Percentiles rank a stretch among this genome's conserved stretches.
phyloP scores from a whole-genome alignment of 2,888 invertebrate genomes.

The Pseudolycoriella hygida region DNA sequence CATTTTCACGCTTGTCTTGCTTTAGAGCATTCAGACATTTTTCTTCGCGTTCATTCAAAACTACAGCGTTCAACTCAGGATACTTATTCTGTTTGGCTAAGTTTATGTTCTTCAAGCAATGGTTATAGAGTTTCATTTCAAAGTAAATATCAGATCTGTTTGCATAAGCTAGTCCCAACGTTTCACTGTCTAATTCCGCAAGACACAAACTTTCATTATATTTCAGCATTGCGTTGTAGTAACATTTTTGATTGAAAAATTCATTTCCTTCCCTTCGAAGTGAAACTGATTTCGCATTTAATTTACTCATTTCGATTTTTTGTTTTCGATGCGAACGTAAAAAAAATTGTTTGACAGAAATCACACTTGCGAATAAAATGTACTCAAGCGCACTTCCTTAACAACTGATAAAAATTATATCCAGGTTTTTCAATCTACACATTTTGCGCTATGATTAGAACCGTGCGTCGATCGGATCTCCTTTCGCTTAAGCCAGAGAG shows the following conservation, averaged over 20 bases:
- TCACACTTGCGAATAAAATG: too few relatives aligned
- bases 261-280: conserved; percentile 42
- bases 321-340: too few relatives aligned
- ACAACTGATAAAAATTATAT: too few relatives aligned
- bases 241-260: conserved; percentile 29
- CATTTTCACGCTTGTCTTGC: conserved; percentile 9
- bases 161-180: conserved; percentile 45
- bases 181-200: conserved; percentile 38
- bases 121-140: conserved; percentile 40
- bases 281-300: conserved; percentile 28
- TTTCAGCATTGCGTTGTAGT: conserved; percentile 31
- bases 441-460: too few relatives aligned
- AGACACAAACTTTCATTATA: conserved; percentile 47
- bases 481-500: too few relatives aligned
- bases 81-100: conserved; percentile 39
- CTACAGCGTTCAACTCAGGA: conserved; percentile 40
- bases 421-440: too few relatives aligned
- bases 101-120: conserved; percentile 50
- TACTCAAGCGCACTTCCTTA: too few relatives aligned
- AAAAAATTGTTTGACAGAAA: too few relatives aligned
- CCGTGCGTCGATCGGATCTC: too few relatives aligned
- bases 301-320: neutral
- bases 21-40: conserved; percentile 28
- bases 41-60: conserved; percentile 39
- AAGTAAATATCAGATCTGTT: conserved; percentile 63